phyloP scores from a whole-genome alignment of 2,113 vertebrate species.

The Spizaetus ornatus region DNA sequence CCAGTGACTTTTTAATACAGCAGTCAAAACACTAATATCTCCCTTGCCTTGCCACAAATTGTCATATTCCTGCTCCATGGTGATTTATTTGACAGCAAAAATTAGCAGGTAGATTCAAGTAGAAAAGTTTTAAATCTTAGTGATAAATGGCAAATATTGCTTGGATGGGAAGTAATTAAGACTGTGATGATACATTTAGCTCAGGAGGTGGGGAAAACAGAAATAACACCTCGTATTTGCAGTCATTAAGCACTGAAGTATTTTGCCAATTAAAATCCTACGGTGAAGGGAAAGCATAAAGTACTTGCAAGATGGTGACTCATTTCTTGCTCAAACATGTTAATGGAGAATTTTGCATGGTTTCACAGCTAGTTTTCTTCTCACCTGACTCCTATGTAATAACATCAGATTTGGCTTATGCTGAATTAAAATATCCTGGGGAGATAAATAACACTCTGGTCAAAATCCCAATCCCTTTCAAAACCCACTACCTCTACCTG shows the following conservation, averaged over 20 bases:
- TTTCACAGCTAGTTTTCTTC: background rate
- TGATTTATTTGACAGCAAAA: background rate
- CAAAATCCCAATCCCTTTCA: background rate
- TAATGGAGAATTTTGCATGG: background rate
- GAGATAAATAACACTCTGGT: background rate
- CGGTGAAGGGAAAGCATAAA: background rate
- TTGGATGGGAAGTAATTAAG: conserved; percentile 7
- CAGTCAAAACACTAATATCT: background rate
- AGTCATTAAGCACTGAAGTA: background rate
- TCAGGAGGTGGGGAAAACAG: background rate
- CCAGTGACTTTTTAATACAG: background rate
- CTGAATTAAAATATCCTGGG: background rate
- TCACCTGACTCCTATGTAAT: background rate
- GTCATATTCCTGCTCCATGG: background rate
- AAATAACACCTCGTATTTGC: background rate
- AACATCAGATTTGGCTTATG: background rate
- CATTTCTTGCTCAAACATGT: background rate
- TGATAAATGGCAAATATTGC: background rate
- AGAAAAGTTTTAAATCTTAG: background rate
- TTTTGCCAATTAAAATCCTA: conserved; percentile 36
- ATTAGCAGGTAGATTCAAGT: background rate
- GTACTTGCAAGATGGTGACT: background rate
- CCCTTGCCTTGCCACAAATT: background rate
- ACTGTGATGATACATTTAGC: background rate
- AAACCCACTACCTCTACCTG: background rate